phyloP scores from a whole-genome alignment of 2,888 invertebrate genomes.

The Boloria selene region DNA sequence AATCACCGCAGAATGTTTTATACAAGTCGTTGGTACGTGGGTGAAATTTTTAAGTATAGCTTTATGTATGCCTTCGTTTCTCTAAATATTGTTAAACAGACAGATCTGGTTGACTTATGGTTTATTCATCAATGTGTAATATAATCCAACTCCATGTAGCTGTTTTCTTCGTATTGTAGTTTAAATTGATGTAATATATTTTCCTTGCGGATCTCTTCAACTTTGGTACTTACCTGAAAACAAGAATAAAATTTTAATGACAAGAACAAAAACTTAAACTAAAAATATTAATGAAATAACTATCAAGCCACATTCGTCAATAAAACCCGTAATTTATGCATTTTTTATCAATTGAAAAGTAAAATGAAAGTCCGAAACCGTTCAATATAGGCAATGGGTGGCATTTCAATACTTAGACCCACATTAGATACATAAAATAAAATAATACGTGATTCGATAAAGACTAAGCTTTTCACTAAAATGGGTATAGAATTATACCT shows the following conservation, averaged over 20 bases:
- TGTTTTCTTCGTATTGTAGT: slow-evolving; percentile 10
- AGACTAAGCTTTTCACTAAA: slow-evolving; percentile 6
- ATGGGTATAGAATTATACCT: slow-evolving; percentile 28
- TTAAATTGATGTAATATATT: background rate
- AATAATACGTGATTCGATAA: slow-evolving; percentile 9
- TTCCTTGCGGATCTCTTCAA: too few species aligned
- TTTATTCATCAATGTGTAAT: slow-evolving; percentile 13
- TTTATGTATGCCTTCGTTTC: slow-evolving; percentile 8
- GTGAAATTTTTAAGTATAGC: slow-evolving; percentile 27
- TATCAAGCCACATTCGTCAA: background rate
- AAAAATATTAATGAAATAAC: background rate
- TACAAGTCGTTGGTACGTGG: slow-evolving; percentile 34
- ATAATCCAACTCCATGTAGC: background rate
- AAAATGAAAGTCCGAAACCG: slow-evolving; percentile 14
- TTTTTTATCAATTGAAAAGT: slow-evolving; percentile 1
- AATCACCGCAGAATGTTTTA: slow-evolving; percentile 30
- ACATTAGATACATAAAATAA: slow-evolving; percentile 32
- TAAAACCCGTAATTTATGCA: background rate
- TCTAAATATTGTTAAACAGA: slow-evolving; percentile 19
- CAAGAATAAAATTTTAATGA: background rate
- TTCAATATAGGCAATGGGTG: slow-evolving; percentile 17
- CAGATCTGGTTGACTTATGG: slow-evolving; percentile 8
- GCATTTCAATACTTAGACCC: slow-evolving; percentile 19
- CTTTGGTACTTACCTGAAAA: slow-evolving; percentile 26
- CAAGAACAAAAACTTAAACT: background rate